Evolutionary conservation across 2,888 invertebrate genomes (phyloP).

Genomic region (Melanargia galathea): DNA sequence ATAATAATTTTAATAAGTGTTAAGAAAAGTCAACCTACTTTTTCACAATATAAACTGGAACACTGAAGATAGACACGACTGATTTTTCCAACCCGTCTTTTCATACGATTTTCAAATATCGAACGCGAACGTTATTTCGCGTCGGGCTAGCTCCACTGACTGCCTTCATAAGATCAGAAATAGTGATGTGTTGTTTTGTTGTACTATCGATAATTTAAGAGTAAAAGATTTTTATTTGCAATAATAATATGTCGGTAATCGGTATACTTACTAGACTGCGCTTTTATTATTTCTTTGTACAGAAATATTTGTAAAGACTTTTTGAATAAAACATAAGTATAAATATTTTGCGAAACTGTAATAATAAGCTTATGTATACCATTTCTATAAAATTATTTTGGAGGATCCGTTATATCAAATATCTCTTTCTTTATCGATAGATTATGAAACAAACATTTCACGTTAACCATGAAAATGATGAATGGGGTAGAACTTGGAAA

Average conservation of each 20-base stretch:
- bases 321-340: no score
- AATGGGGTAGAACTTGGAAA: background rate
- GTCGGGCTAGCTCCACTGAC: constrained; percentile 62
- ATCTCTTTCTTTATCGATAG: background rate
- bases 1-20: background rate
- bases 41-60: constrained; percentile 31
- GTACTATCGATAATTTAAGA: constrained; percentile 50
- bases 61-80: constrained; percentile 41
- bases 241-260: no score
- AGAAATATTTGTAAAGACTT: no score
- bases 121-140: constrained; percentile 60
- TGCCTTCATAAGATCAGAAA: constrained; percentile 55
- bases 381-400: no score
- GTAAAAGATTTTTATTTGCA: background rate
- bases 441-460: background rate
- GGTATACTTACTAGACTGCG: no score
- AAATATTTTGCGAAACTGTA: no score
- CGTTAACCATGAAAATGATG: constrained; percentile 5
- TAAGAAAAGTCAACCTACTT: constrained; percentile 37
- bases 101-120: constrained; percentile 48
- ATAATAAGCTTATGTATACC: no score
- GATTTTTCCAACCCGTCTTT: constrained; percentile 38
- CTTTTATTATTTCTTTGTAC: no score
- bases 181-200: constrained; percentile 55
- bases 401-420: background rate